Conservation (phyloP, 1,140 invertebrate genomes). For the Drosophila elegans region DNA sequence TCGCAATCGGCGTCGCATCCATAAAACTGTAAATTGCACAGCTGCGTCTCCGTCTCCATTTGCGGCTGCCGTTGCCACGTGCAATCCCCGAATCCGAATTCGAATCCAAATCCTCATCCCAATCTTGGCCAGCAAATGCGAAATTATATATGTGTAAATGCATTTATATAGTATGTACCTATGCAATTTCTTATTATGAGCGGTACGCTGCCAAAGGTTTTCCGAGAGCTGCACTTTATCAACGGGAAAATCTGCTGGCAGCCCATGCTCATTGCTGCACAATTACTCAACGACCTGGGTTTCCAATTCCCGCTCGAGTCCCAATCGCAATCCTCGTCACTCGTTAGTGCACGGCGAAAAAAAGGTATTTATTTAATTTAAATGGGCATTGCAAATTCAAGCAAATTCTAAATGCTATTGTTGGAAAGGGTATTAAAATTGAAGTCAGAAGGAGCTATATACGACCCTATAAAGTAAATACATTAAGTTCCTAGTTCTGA, state of each 20-base stretch:
- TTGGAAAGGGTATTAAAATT: too few species aligned
- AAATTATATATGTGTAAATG: conserved; percentile 45
- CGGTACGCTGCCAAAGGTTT: conserved; percentile 57
- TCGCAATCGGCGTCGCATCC: conserved; percentile 68
- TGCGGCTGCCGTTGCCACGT: conserved; percentile 65
- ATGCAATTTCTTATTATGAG: conserved; percentile 80
- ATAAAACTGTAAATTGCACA: conserved; percentile 79
- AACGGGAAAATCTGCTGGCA: conserved; percentile 74
- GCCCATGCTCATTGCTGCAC: conserved; percentile 75
- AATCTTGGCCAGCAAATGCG: conserved; percentile 52
- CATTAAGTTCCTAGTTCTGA: too few species aligned
- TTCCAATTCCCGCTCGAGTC: conserved; percentile 58
- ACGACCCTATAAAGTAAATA: too few species aligned
- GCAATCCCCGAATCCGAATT: conserved; percentile 46
- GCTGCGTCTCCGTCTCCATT: conserved; percentile 60
- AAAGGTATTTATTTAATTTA: background rate
- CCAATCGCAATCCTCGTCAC: conserved; percentile 55
- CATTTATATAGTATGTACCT: conserved; percentile 30
- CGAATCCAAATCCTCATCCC: conserved; percentile 8
- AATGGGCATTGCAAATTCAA: too few species aligned
- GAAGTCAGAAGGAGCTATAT: too few species aligned
- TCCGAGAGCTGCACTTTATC: conserved; percentile 71
- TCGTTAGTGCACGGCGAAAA: conserved; percentile 45
- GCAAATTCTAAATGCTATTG: too few species aligned
- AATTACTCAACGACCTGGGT: conserved; percentile 76